Evolutionary conservation across 2,888 invertebrate genomes (phyloP), one percentile per base, ranked within the genome.

Genomic region (Physocephala rufipes): DNA sequence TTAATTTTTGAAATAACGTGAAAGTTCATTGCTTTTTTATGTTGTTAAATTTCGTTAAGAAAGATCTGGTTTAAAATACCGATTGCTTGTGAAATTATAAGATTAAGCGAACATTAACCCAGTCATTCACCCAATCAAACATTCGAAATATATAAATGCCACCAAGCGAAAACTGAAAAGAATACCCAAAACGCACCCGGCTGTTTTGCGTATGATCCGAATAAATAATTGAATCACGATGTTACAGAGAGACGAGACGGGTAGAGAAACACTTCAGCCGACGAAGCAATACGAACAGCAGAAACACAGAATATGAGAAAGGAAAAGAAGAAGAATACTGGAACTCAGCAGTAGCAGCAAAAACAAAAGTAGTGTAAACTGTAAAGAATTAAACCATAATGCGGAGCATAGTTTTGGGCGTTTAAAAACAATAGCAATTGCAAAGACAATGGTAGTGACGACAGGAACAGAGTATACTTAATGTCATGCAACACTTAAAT

Each of bases 211-310:
- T 69, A 66, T 73, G 73, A 71, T 71, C 73, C 58, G 73, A 66
- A 73, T 73, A 70, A 71, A 70, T 73, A 71, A 73, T 73, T 73
- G 69, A 73, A 71, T 73, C 67, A 67, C 55, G 58, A n/a, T 16
- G 67, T 15, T 45, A 51, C 36, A 28, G 36, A 3, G 3, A 26
- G 21, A 28, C 26, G 55, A 30, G 19, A n/a, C 28, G 28, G 53
- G 36, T 36, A 66, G 53, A 21, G 19, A 30, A 36, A 28, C 36
- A 7, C 36, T 9, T n/a, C n/a, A n/a, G n/a, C n/a, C n/a, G n/a
- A n/a, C n/a, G n/a, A n/a, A 36, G 9, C 36, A 36, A 36, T 9
- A 9, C 36, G 9, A 36, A 36, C 36, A 36, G 9, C 36, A 36
- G n/a, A n/a, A n/a, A n/a, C n/a, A n/a, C n/a, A n/a, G n/a, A n/a